phyloP scores from a whole-genome alignment of 1,140 invertebrate genomes.

The Cotesia vestalis region DNA sequence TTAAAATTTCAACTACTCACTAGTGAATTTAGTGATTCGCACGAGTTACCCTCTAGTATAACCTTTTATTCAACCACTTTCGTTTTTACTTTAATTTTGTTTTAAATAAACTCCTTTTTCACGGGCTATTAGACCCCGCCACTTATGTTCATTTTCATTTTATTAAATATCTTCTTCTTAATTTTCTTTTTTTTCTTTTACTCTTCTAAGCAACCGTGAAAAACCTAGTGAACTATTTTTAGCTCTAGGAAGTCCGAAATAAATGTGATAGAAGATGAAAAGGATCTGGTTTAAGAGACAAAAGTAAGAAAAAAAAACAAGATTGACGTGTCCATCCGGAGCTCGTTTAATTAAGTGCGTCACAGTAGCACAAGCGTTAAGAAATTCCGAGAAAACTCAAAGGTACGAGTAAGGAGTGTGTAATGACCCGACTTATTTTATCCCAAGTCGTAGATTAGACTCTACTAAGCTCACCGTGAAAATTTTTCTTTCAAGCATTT shows the following conservation, averaged over 20 bases:
- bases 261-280: conserved; percentile 19
- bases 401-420: background rate
- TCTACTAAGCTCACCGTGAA: background rate
- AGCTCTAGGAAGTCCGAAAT: background rate
- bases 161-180: no score
- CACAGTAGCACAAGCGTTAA: conserved; percentile 2
- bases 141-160: background rate
- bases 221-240: no score
- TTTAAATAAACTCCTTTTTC: background rate
- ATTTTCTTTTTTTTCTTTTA: no score
- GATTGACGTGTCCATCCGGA: background rate
- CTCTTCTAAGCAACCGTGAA: no score
- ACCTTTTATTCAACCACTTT: conserved; percentile 10
- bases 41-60: conserved; percentile 7
- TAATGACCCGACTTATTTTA: background rate
- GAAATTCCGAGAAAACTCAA: conserved; percentile 14
- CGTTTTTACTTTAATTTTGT: conserved; percentile 2
- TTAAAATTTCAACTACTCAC: conserved; percentile 58
- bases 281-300: conserved; percentile 7
- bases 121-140: background rate
- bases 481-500: no score
- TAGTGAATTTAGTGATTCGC: conserved; percentile 48
- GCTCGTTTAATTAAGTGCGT: conserved; percentile 20
- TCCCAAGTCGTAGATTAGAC: background rate
- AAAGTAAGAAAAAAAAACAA: conserved; percentile 27